Percentiles rank a stretch among this genome's conserved stretches.
Conservation (phyloP, 23 tunicate genomes). For the Halocynthia roretzi region DNA sequence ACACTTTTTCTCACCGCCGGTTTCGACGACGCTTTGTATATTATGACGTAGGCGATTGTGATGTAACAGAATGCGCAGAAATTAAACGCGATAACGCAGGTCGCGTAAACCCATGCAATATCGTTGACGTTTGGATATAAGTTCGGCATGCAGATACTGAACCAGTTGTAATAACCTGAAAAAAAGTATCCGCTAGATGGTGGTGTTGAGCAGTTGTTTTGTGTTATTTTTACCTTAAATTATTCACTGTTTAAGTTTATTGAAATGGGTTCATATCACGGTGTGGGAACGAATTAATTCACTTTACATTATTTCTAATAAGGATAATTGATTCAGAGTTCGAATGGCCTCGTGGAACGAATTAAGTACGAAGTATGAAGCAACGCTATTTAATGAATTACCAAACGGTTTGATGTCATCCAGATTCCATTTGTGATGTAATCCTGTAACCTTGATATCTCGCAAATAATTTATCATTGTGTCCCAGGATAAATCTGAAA, state of each 20-base stretch:
- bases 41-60: slow-evolving; percentile 61
- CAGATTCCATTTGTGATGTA: slow-evolving; percentile 44
- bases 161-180: slow-evolving; percentile 75
- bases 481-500: slow-evolving; percentile 47
- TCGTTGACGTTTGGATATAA: slow-evolving; percentile 61
- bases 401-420: slow-evolving; percentile 44
- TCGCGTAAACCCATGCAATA: slow-evolving; percentile 70
- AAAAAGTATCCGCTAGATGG: background rate
- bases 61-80: slow-evolving; percentile 61
- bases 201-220: too few species aligned
- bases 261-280: too few species aligned
- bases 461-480: slow-evolving; percentile 47
- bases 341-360: too few species aligned
- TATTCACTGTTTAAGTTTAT: too few species aligned
- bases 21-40: slow-evolving; percentile 69
- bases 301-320: too few species aligned
- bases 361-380: too few species aligned
- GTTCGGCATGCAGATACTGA: slow-evolving; percentile 56
- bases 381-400: background rate
- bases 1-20: slow-evolving; percentile 86
- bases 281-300: too few species aligned
- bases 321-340: too few species aligned
- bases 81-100: slow-evolving; percentile 50
- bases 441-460: slow-evolving; percentile 17
- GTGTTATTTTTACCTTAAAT: background rate